A percentile compares a stretch with the other conserved stretches of the same genome.
Conservation (phyloP, 1,140 invertebrate species). For the Lasioglossum baleicum region DNA sequence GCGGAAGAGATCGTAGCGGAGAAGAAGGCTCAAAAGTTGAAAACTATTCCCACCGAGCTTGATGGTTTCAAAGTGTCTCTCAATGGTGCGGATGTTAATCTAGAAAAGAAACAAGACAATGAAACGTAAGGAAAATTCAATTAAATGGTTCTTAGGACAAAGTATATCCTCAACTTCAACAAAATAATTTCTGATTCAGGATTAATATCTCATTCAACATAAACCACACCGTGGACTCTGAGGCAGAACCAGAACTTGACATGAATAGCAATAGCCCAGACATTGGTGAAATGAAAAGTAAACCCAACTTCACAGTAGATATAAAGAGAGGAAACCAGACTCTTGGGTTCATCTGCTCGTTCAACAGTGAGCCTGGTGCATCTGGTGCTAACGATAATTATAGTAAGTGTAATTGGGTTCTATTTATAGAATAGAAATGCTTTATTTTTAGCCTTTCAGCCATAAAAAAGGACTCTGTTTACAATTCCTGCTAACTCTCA, state of each 20-base stretch:
- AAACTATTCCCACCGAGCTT: constrained; percentile 87
- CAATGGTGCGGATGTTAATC: constrained; percentile 88
- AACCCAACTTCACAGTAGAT: constrained; percentile 92
- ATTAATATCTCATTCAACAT: constrained; percentile 91
- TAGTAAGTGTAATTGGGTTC: constrained; percentile 80
- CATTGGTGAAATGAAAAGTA: constrained; percentile 90
- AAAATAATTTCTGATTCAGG: constrained; percentile 75
- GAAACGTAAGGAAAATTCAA: constrained; percentile 84
- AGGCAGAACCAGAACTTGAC: constrained; percentile 84
- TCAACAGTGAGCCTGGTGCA: constrained; percentile 82
- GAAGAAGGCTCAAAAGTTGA: constrained; percentile 88
- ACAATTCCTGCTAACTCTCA: too few species aligned
- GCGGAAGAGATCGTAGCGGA: constrained; percentile 94
- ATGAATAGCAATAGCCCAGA: constrained; percentile 85
- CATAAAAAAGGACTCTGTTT: too few species aligned
- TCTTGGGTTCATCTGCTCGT: constrained; percentile 91
- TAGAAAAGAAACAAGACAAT: constrained; percentile 85
- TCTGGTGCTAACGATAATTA: constrained; percentile 86
- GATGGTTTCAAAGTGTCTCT: constrained; percentile 89
- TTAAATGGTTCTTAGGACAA: neutral
- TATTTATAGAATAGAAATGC: neutral
- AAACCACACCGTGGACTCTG: constrained; percentile 93
- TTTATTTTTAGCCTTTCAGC: too few species aligned
- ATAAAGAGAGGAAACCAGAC: constrained; percentile 87
- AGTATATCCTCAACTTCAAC: neutral